Conservation (phyloP, 2,113 vertebrate species). For the Dryoscopus gambensis region DNA sequence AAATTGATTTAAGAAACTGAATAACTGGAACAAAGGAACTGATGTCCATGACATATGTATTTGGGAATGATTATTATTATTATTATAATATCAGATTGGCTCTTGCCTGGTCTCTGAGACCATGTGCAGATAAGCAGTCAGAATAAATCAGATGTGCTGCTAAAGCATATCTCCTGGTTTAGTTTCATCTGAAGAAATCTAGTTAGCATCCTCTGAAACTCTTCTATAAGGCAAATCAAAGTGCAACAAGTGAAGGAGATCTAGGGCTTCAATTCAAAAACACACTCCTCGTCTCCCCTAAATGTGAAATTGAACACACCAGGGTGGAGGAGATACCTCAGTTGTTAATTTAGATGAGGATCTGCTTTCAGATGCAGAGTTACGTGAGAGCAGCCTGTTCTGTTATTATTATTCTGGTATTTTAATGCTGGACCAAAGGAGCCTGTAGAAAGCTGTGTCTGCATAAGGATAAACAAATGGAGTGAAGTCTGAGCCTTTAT, state of each 20-base stretch:
- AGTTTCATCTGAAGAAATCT: neutral
- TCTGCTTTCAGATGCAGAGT: neutral
- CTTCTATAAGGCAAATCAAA: neutral
- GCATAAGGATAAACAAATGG: neutral
- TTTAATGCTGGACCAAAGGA: neutral
- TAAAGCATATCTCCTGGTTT: neutral
- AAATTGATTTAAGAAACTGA: neutral
- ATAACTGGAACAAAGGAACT: neutral
- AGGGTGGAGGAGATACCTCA: neutral
- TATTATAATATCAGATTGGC: neutral
- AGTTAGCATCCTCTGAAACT: neutral
- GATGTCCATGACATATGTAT: neutral
- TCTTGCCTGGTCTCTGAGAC: neutral
- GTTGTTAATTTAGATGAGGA: neutral
- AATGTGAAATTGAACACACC: neutral
- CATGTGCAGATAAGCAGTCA: neutral
- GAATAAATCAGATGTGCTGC: neutral
- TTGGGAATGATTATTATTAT: neutral
- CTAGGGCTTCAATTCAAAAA: neutral
- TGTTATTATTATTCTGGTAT: neutral
- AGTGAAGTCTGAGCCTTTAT: neutral
- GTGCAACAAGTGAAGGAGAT: neutral
- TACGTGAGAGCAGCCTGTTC: neutral
- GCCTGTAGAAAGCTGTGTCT: neutral
- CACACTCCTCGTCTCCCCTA: neutral